Evolutionary conservation across 2,113 vertebrate genomes (phyloP), one percentile per base, ranked within the genome.

Genomic region (Xiphophorus maculatus): DNA sequence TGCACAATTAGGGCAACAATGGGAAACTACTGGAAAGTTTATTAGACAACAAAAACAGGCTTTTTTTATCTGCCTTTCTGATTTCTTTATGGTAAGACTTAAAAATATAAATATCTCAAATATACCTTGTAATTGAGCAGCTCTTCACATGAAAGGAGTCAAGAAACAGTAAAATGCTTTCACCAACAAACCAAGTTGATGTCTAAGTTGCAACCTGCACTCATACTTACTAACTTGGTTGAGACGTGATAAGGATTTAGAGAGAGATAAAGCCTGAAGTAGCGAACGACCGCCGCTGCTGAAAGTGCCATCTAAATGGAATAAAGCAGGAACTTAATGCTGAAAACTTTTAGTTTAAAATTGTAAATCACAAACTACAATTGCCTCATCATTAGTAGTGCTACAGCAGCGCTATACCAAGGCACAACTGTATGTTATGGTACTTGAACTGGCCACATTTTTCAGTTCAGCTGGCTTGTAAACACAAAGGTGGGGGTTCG

Each of bases 221-320:
- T 37, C 32, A 68, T 92, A 93, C 92, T 95, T 94, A 95, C 92
- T 96, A 93, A 91, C 84, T 84, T 91, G 90, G 81, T 90, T 90
- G 87, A 96, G 90, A 72, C 93, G 90, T 86, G 88, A 94, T 54
- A 95, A 74, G 76, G 94, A 94, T 79, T 94, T 94, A 94, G 93
- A 95, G 71, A 92, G 84, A 84, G 91, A 94, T 84, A 95, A 92
- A 80, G 87, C 89, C 70, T 93, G 92, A 84, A 95, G 93, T 5
- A 95, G 89, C 69, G 93, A 88, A 32, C 58, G 66, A 60, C 87
- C 86, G 29, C 92, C 90, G 85, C 81, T 88, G 87, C 65, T 78
- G 83, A 94, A 83, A 8, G 81, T 88, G 69, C 85, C 91, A 92
- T 91, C 93, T 94, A 93, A 76, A 93, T 82, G 90, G 86, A 86